These are phyloP conservation scores for Hyaena hyaena DNA, from an alignment of 2,113 vertebrate genomes.

Conservation along the genomic window DNA sequence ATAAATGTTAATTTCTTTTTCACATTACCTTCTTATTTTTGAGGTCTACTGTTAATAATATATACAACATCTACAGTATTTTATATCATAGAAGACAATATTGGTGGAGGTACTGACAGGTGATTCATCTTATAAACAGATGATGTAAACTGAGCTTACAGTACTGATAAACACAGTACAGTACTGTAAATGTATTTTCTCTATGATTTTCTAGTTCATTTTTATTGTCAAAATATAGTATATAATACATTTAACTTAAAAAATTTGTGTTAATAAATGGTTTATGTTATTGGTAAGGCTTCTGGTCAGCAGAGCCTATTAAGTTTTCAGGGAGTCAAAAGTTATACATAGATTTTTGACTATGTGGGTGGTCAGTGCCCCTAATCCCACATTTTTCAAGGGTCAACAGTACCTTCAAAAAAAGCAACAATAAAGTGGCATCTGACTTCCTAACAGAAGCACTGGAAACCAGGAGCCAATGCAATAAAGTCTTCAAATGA, in stretches of 20 bases:
- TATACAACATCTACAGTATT: not conserved
- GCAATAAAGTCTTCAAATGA: not conserved
- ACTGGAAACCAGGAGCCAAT: not conserved
- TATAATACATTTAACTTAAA: not conserved
- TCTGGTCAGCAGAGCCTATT: not conserved
- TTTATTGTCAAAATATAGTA: not conserved
- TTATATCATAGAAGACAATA: not conserved
- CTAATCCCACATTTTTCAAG: not conserved
- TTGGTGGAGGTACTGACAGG: not conserved
- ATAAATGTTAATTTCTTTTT: not conserved
- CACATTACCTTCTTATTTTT: not conserved
- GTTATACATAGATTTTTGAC: not conserved
- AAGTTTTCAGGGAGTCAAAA: not conserved
- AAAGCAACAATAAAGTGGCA: not conserved
- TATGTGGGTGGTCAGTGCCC: not conserved
- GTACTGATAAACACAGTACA: not conserved
- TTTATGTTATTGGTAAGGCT: not conserved
- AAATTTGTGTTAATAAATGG: not conserved
- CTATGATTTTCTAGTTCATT: not conserved
- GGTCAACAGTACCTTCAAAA: not conserved
- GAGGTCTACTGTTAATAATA: not conserved
- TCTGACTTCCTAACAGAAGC: not conserved
- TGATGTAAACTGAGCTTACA: not conserved
- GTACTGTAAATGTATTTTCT: not conserved
- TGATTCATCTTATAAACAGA: not conserved